Evolutionary conservation across 2,797 vertebrate species (phyloP), one percentile per base, ranked within the genome.

Genomic region (Rhinatrema bivittatum): DNA sequence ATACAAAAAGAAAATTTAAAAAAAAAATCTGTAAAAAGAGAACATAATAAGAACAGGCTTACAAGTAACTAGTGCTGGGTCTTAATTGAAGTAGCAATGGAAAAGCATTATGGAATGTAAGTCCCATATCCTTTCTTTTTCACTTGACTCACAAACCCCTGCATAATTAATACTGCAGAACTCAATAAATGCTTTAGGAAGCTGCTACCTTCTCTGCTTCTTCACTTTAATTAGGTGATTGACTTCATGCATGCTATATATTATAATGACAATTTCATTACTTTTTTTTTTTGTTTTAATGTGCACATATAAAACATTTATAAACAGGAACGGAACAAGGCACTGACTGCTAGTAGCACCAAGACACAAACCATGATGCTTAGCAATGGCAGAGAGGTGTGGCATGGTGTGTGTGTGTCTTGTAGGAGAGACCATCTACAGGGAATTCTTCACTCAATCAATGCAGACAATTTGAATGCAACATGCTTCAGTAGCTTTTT

Each of bases 211-310:
- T 79, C 57, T 68, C 49, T 65, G 49, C 52, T 69, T 56, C 58
- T 71, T 61, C 62, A 44, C 41, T 70, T 78, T 87, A 84, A 88
- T 82, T 81, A 76, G 62, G 64, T 74, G 70, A 70, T 41, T 82
- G 75, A 80, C 81, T 82, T 73, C 67, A 73, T 78, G 69, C 65
- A 17, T 70, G 50, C 57, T 67, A 78, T 68, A 81, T 78, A 71
- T 73, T 75, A 74, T 56, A 69, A 74, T 79, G 78, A 80, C 79
- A 80, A 78, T 72, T 79, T 78, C 85, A 87, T 87, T 84, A 84
- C 74, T 70, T 78, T 73, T 79, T n/a, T n/a, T n/a, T n/a, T n/a
- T n/a, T n/a, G n/a, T n/a, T n/a, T 79, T 61, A 72, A 76, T 65
- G 55, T 55, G 54, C 51, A 62, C 53, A 56, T 54, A 75, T 81